Percentiles rank a stretch among this genome's conserved stretches.
Evolutionary conservation across 53 echinoderm and acorn worm genomes (phyloP).

Genomic region (Paracentrotus lividus): DNA sequence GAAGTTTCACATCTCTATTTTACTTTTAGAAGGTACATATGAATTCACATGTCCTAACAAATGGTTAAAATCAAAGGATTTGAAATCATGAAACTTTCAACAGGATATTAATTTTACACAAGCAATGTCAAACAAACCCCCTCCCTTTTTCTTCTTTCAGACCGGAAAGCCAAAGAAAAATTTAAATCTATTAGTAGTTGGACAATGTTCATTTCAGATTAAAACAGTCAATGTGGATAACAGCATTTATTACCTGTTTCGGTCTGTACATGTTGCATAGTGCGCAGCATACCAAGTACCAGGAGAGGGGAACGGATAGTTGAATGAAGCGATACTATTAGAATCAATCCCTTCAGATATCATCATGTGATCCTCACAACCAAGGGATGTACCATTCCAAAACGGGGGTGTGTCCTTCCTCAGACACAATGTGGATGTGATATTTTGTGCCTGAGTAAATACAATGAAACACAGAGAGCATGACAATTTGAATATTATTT

Average conservation of each 20-base stretch:
- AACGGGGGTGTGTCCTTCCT: slow-evolving; percentile 66
- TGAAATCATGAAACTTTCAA: no score
- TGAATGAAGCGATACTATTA: slow-evolving; percentile 66
- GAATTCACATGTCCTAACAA: no score
- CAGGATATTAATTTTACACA: no score
- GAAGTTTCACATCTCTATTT: no score
- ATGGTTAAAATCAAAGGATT: no score
- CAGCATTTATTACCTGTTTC: slow-evolving; percentile 29
- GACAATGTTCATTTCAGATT: not conserved
- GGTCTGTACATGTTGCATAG: slow-evolving; percentile 71
- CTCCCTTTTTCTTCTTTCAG: no score
- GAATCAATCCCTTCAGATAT: slow-evolving; percentile 62
- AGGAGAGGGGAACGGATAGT: slow-evolving; percentile 86
- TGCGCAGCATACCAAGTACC: slow-evolving; percentile 89
- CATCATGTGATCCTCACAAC: slow-evolving; percentile 61
- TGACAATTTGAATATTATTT: no score
- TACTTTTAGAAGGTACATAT: no score
- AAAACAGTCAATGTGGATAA: not conserved
- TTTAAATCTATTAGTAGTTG: no score
- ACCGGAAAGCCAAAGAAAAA: no score
- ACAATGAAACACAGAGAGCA: no score
- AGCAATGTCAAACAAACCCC: no score
- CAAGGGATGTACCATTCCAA: slow-evolving; percentile 56
- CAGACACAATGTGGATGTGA: slow-evolving; percentile 62
- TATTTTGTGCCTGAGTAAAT: slow-evolving; percentile 19